These are phyloP conservation scores for Palythoa caribaeorum DNA, from an alignment of 92 coral and sea anemone species.

Conservation along the genomic window DNA sequence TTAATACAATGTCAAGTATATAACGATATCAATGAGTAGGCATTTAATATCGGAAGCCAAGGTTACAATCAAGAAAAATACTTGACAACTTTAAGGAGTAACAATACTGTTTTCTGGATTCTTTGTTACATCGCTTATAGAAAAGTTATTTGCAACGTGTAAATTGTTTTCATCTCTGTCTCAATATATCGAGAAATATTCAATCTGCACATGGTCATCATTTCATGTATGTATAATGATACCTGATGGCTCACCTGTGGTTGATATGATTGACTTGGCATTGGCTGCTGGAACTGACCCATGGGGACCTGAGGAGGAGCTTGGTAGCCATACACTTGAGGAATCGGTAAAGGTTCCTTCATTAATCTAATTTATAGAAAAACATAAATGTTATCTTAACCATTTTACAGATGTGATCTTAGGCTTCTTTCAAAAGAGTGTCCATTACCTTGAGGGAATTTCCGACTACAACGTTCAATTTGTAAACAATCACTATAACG, in stretches of 20 bases:
- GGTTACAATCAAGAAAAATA: too few species aligned
- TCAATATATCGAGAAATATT: background rate
- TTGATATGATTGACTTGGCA: slow-evolving; percentile 55
- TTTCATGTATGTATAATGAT: background rate
- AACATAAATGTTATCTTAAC: background rate
- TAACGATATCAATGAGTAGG: too few species aligned
- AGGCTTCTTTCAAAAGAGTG: too few species aligned
- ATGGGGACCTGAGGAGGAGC: slow-evolving; percentile 67
- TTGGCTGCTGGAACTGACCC: slow-evolving; percentile 68
- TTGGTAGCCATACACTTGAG: slow-evolving; percentile 76
- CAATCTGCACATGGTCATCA: too few species aligned
- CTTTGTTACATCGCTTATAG: too few species aligned
- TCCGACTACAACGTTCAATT: too few species aligned
- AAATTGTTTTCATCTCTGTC: background rate
- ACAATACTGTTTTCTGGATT: too few species aligned
- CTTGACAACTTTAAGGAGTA: too few species aligned
- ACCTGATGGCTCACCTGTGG: slow-evolving; percentile 76
- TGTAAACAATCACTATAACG: too few species aligned
- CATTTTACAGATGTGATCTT: background rate
- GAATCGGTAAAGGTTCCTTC: slow-evolving; percentile 91
- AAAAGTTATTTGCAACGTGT: background rate
- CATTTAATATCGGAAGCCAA: too few species aligned
- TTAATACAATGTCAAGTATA: too few species aligned
- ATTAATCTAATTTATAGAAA: slow-evolving; percentile 60
- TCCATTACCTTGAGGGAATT: too few species aligned